Conservation (phyloP, 2,797 vertebrate genomes). For the Tolypeutes matacus region DNA sequence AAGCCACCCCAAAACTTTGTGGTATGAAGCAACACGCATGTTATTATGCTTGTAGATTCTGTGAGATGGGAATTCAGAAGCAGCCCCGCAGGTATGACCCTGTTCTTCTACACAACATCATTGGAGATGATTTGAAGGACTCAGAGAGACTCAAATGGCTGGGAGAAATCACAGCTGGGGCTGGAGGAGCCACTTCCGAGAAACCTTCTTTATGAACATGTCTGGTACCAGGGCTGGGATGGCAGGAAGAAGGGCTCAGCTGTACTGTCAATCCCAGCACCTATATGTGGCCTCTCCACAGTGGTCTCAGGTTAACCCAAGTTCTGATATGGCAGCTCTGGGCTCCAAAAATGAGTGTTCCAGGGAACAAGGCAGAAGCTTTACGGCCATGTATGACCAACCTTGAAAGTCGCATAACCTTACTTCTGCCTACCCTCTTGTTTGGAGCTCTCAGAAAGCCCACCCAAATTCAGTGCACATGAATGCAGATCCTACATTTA, state of each 20-base stretch:
- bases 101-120: background rate
- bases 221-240: background rate
- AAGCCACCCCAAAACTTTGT: background rate
- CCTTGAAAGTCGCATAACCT: background rate
- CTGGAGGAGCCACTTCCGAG: background rate
- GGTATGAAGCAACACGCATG: background rate
- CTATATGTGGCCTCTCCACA: background rate
- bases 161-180: background rate
- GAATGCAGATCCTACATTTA: background rate
- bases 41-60: background rate
- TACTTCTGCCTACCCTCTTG: background rate
- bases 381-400: background rate
- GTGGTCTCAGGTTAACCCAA: background rate
- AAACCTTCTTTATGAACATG: background rate
- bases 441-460: background rate
- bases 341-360: background rate
- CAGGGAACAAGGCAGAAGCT: background rate
- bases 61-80: background rate
- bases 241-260: background rate
- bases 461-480: background rate
- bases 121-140: background rate
- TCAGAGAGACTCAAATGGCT: background rate
- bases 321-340: background rate
- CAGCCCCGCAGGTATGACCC: background rate
- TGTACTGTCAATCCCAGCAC: background rate